Evolutionary conservation across 2,113 vertebrate genomes (phyloP).

Genomic region (Carlito syrichta): DNA sequence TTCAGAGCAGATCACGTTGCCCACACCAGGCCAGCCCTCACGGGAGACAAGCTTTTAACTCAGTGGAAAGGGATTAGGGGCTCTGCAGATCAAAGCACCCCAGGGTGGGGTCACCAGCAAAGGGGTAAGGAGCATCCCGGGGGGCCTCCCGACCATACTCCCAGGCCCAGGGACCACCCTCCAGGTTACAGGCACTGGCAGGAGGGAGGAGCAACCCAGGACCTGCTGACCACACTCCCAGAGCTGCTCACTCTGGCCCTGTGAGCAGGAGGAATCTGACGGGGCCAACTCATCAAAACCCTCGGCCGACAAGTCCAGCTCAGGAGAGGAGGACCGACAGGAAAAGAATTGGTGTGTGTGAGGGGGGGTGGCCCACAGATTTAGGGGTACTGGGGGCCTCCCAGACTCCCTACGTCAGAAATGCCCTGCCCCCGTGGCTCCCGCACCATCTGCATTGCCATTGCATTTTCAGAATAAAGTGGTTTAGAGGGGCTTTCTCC

Average conservation of each 20-base stretch:
- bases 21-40: slow-evolving; percentile 53
- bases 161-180: not conserved
- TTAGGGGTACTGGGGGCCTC: not conserved
- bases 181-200: not conserved
- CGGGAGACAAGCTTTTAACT: slow-evolving; percentile 63
- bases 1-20: slow-evolving; percentile 45
- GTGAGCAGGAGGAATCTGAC: not conserved
- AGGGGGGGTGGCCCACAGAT: no score
- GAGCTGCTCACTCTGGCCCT: not conserved
- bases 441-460: not conserved
- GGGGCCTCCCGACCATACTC: not conserved
- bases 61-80: slow-evolving; percentile 55
- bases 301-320: not conserved
- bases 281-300: not conserved
- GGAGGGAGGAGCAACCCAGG: not conserved
- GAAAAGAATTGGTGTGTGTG: fast-evolving
- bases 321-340: fast-evolving
- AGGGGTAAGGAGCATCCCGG: not conserved
- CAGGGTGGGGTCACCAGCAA: not conserved
- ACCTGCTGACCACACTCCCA: no score
- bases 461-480: not conserved
- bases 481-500: not conserved
- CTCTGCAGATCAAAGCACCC: slow-evolving; percentile 28
- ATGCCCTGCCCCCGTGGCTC: not conserved
- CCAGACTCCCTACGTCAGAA: not conserved